Percentiles rank a stretch among this genome's conserved stretches.
phyloP scores from a whole-genome alignment of 2,113 vertebrate genomes.

The Uria aalge region DNA sequence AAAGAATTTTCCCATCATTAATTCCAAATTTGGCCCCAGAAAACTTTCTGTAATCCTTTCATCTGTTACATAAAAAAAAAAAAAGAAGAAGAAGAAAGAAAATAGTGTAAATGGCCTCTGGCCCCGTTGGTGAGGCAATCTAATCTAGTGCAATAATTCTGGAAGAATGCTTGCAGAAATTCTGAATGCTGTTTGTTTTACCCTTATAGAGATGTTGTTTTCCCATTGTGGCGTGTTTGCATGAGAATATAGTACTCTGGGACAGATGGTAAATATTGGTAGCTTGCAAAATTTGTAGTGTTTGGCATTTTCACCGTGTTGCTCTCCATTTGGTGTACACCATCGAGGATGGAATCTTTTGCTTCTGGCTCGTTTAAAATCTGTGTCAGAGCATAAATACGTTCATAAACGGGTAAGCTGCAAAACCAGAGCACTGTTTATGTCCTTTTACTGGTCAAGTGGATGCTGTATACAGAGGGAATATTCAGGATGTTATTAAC shows the following conservation, averaged over 20 bases:
- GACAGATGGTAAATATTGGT: neutral
- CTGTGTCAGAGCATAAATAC: neutral
- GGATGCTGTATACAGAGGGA: neutral
- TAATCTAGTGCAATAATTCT: constrained; percentile 35
- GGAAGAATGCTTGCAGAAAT: constrained; percentile 50
- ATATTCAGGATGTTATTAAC: neutral
- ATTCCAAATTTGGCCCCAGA: constrained; percentile 36
- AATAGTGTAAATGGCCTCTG: constrained; percentile 46
- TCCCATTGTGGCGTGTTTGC: neutral
- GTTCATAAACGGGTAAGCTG: neutral
- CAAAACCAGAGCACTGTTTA: neutral
- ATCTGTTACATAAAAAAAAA: constrained; percentile 20
- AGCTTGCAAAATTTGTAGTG: neutral
- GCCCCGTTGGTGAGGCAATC: constrained; percentile 57
- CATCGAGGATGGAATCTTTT: neutral
- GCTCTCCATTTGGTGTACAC: neutral
- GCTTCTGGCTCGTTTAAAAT: neutral
- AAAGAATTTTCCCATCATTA: constrained; percentile 63
- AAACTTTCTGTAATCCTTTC: constrained; percentile 53
- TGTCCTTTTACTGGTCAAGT: neutral
- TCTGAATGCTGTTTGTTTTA: constrained; percentile 48
- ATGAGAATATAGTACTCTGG: neutral
- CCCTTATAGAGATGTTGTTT: constrained; percentile 34
- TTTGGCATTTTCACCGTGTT: neutral
- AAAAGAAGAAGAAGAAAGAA: neutral